A percentile compares a stretch with the other conserved stretches of the same genome.
phyloP scores from a whole-genome alignment of 2,888 invertebrate species.

The Bibio marci region DNA sequence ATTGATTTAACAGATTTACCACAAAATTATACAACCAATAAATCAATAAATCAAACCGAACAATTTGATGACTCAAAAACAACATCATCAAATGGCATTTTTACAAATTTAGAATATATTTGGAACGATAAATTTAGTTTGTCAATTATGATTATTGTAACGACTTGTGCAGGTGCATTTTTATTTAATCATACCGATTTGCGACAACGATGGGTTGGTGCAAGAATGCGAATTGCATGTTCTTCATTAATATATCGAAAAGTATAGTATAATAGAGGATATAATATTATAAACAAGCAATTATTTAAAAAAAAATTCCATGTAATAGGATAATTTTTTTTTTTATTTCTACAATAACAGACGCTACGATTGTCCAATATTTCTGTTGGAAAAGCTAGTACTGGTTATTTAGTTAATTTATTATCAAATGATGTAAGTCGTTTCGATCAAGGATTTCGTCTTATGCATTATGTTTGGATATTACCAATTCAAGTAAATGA shows the following conservation, averaged over 20 bases:
- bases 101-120: slow-evolving; percentile 8
- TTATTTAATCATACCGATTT: slow-evolving; percentile 28
- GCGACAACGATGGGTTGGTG: slow-evolving; percentile 33
- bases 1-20: too few relatives aligned
- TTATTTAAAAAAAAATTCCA: too few relatives aligned
- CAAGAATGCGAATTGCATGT: slow-evolving; percentile 46
- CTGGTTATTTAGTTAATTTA: slow-evolving; percentile 78
- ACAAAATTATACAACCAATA: too few relatives aligned
- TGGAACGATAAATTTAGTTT: slow-evolving; percentile 25
- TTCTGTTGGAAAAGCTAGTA: slow-evolving; percentile 52
- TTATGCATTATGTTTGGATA: slow-evolving; percentile 68
- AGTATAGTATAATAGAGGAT: too few relatives aligned
- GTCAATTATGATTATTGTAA: slow-evolving; percentile 20
- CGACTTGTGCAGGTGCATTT: slow-evolving; percentile 21
- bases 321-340: too few relatives aligned
- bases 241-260: slow-evolving; percentile 51
- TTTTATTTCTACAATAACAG: too few relatives aligned
- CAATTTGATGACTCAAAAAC: too few relatives aligned
- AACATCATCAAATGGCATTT: not conserved
- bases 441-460: slow-evolving; percentile 58
- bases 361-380: slow-evolving; percentile 49
- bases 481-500: slow-evolving; percentile 46
- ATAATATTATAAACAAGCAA: too few relatives aligned
- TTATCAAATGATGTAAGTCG: slow-evolving; percentile 76
- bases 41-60: too few relatives aligned